Base-by-base conservation (phyloP, 2,113 vertebrate species). In the Choloepus hoffmanni region DNA sequence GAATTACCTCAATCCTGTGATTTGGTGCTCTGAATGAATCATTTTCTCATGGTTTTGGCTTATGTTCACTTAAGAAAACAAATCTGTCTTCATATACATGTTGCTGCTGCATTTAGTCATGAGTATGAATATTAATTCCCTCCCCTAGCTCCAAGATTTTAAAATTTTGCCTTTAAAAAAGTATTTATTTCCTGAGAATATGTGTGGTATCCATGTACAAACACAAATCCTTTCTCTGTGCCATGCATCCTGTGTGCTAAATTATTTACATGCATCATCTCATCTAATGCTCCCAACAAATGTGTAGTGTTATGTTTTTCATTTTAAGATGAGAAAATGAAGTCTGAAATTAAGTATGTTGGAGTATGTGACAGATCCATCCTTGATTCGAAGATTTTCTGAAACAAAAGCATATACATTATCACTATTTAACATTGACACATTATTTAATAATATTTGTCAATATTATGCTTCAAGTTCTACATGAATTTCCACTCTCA, bases 91-190 rank as follows among this genome's bases (percentile, higher is more conserved):
- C 21, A n/a, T 5, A 4, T 58, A 16, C 6, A 50, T 55, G 2
- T 11, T 85, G 5, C 40, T 78, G 1, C 63, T 28, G 58, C 50
- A 84, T 82, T 92, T 90, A 84, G 92, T 68, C 6, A 36, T 33
- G 33, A 12, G 12, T 7, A 43, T 70, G 68, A 72, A 5, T 15
- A 24, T n/a, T 74, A 53, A 21, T 45, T 55, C 36, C 84, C 15
- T 11, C 23, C 28, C 5, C 55, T 18, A 58, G 36, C 4, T 72
- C 1, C n/a, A 92, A 85, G 7, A 77, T 28, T 85, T 74, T 70
- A 24, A 65, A 84, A 28, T 63, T 85, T 85, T 76, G 7, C 21
- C 13, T 95, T 96, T 62, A 55, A 88, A 87, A 50, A 72, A 48
- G 16, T 36, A 36, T 23, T 30, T 93, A n/a, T 68, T 48, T 23